phyloP scores from a whole-genome alignment of 1,140 invertebrate species.

The Bicyclus anynana region DNA sequence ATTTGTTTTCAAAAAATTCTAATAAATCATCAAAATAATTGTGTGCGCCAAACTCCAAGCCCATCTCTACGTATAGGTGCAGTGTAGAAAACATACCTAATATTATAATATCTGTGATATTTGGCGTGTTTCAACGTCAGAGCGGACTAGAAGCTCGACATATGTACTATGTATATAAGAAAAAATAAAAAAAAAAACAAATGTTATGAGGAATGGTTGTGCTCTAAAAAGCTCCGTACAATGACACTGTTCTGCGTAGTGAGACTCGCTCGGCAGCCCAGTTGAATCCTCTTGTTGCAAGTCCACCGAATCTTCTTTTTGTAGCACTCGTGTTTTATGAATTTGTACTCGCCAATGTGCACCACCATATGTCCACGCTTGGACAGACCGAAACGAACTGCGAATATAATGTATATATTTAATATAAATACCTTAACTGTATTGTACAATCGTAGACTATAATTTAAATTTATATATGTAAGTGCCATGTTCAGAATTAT shows the following conservation, averaged over 20 bases:
- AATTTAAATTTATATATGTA: neutral
- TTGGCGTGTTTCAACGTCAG: neutral
- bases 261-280: constrained; percentile 54
- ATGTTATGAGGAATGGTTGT: constrained; percentile 43
- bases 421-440: neutral
- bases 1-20: too few species aligned
- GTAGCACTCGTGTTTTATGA: constrained; percentile 65
- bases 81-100: too few species aligned
- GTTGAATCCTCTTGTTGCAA: constrained; percentile 49
- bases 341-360: constrained; percentile 52
- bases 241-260: constrained; percentile 54
- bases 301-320: constrained; percentile 60
- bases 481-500: neutral
- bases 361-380: constrained; percentile 56
- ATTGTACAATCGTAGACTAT: neutral
- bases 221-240: constrained; percentile 51
- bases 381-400: constrained; percentile 57
- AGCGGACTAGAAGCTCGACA: neutral
- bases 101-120: too few species aligned
- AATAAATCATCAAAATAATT: too few species aligned
- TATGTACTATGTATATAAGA: neutral
- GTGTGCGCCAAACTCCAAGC: too few species aligned
- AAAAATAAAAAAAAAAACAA: neutral
- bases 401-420: constrained; percentile 22
- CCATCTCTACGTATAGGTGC: too few species aligned